Base-by-base conservation (phyloP, 2,797 vertebrate species). In the Botia kubotai region DNA sequence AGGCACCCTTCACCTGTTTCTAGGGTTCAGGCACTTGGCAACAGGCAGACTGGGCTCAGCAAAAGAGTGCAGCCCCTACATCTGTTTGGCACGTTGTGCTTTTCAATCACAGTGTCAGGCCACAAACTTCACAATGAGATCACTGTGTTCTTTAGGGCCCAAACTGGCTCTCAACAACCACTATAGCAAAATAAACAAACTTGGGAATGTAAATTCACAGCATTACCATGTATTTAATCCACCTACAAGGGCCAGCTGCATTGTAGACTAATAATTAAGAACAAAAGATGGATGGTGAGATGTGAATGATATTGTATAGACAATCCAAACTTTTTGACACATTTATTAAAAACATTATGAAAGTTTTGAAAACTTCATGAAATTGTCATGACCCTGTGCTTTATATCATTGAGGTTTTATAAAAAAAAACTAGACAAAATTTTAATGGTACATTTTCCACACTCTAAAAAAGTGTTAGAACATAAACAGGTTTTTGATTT, bases 1-100 rank as follows among this genome's bases (percentile, higher is more conserved):
- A 87, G 92, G 93, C 92, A 94, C 93, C 94, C 95, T 94, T 93
- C 93, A 96, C 95, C 94, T 96, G 95, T 95, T 94, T 93, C 91
- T 93, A 91, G 53, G 86, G 91, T 95, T 95, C 93, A 92, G 91
- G 90, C 91, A 91, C 92, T 77, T 91, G 88, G 91, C 93, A 94
- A 91, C 90, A 13, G 58, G 70, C 76, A 70, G 80, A 80, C 75
- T 82, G 84, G 84, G 86, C 80, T 78, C 50, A 63, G 84, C 75
- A 33, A 82, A 57, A 93, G 89, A 92, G 93, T 87, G 91, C 16
- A 77, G 87, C 87, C 88, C 89, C 89, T 91, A 92, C 92, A 93
- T 94, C 93, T 95, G 93, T 89, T 89, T 90, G 91, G 87, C 93
- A 92, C 90, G 91, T 93, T 93, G 92, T 88, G 88, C 89, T 92